Evolutionary conservation across 2,113 vertebrate species (phyloP).

Genomic region (Catharus fuscescens): DNA sequence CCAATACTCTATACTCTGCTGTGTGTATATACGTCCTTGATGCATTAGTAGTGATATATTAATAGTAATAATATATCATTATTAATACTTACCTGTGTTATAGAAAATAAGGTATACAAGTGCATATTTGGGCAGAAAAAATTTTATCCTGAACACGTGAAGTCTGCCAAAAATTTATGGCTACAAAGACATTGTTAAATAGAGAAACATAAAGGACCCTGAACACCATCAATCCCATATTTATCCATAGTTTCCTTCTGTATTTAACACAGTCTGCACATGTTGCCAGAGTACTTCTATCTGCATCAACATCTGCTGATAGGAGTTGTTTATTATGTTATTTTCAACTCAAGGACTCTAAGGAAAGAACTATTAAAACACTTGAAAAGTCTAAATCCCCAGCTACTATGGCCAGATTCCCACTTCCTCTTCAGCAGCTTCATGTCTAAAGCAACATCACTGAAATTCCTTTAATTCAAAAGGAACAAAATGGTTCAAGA

Average conservation of each 20-base stretch:
- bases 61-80: background rate
- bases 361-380: background rate
- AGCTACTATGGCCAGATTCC: background rate
- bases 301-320: background rate
- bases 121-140: background rate
- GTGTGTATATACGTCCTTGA: background rate
- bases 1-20: background rate
- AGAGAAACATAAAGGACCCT: background rate
- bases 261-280: background rate
- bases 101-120: background rate
- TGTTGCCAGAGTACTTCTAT: background rate
- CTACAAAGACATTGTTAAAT: background rate
- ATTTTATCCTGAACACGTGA: background rate
- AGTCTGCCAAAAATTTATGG: background rate
- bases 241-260: background rate
- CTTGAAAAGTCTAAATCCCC: background rate
- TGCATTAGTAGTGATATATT: background rate
- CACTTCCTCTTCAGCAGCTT: background rate
- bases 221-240: background rate
- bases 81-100: background rate
- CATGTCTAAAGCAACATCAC: background rate
- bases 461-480: constrained; percentile 29
- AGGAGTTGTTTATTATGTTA: background rate
- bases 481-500: constrained; percentile 7
- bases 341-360: background rate